Conservation (phyloP, 1,140 invertebrate genomes). For the Brachionus sp. region DNA sequence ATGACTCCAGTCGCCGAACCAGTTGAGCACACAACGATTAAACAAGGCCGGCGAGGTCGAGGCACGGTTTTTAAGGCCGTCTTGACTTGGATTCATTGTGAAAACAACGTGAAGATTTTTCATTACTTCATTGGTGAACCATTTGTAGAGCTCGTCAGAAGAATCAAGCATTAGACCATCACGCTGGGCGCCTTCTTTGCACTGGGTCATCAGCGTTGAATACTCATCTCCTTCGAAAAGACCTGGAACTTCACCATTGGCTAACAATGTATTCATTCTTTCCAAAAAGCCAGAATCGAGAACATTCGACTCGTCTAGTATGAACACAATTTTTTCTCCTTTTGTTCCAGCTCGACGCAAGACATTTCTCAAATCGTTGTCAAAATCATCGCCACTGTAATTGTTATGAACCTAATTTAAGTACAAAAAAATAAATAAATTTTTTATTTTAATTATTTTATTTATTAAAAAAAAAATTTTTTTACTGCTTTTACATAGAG, state of each 20-base stretch:
- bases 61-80: constrained; percentile 93
- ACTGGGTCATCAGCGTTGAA: constrained; percentile 97
- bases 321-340: constrained; percentile 98
- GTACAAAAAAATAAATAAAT: constrained; percentile 48
- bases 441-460: constrained; percentile 50
- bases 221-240: constrained; percentile 80
- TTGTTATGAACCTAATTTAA: constrained; percentile 80
- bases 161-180: constrained; percentile 98
- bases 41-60: constrained; percentile 97
- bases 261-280: constrained; percentile 95
- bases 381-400: constrained; percentile 96
- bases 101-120: constrained; percentile 98
- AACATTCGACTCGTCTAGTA: constrained; percentile 97
- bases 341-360: constrained; percentile 89
- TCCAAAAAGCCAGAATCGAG: constrained; percentile 96
- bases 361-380: constrained; percentile 92
- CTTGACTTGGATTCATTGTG: constrained; percentile 98
- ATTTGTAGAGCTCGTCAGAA: constrained; percentile 95
- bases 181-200: constrained; percentile 94
- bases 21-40: constrained; percentile 98
- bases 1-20: constrained; percentile 99
- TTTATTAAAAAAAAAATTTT: no score
- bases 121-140: constrained; percentile 89
- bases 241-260: constrained; percentile 83
- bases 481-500: no score